Base-by-base conservation (phyloP, 2,888 invertebrate species). In the Mesoligia furuncula region DNA sequence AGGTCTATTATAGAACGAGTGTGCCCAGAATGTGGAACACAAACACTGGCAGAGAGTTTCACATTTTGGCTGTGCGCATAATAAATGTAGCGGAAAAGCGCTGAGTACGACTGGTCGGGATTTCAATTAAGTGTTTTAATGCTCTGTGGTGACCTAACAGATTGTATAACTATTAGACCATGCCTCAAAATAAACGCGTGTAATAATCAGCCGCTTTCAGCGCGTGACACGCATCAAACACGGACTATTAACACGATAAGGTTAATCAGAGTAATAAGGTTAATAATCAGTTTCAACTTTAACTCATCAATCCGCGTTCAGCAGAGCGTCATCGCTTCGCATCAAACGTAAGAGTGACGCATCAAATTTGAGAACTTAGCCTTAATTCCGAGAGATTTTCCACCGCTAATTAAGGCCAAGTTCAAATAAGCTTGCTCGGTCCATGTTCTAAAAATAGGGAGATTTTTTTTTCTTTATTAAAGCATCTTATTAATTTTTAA, bases 261-360 rank as follows among this genome's bases (percentile, higher is more conserved):
- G 45, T 31, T 73, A 48, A 79, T 54, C 68, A 70, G 65, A 70
- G 17, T 81, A 83, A 70, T 36, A 54, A 78, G 59, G 64, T 73
- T 84, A 79, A 73, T 84, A 57, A 84, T 70, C 73, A 69, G 61
- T 31, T 13, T 42, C 31, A 57, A 57, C 67, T 20, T 62, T 36
- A 45, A 72, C 45, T 79, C n/a, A 80, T 61, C 15, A 72, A 59
- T 36, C 45, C 27, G 57, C 27, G 75, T 31, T 74, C 75, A 80
- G 9, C 80, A 67, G 66, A 80, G 75, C 81, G 70, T 57, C 54
- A 36, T 61, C 17, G 48, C 48, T 39, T 79, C 69, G 84, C 85
- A 80, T 84, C 70, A 51, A 51, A 78, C 57, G 48, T 57, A 48
- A 71, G 54, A 83, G 24, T 54, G 54, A 84, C 65, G 84, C 80